Evolutionary conservation across 2,888 invertebrate genomes (phyloP).

Genomic region (Nemotelus pantherinus): DNA sequence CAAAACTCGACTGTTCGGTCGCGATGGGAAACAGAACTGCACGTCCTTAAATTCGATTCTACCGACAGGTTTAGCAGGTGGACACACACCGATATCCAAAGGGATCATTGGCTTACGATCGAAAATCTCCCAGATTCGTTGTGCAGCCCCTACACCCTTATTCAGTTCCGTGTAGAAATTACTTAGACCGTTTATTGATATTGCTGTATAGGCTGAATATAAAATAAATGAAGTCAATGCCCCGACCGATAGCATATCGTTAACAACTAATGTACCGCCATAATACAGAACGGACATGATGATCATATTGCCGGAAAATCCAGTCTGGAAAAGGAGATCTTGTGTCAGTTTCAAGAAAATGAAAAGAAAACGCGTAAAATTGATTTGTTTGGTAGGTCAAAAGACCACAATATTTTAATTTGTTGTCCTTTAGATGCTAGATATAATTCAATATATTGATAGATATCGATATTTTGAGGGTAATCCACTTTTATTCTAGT

Average conservation of each 20-base stretch:
- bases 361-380: background rate
- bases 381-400: no score
- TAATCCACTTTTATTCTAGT: no score
- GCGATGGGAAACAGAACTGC: constrained; percentile 76
- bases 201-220: constrained; percentile 93
- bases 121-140: constrained; percentile 88
- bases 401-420: no score
- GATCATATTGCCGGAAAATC: constrained; percentile 88
- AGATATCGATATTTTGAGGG: no score
- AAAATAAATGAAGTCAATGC: constrained; percentile 92
- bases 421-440: no score
- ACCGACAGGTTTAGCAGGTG: constrained; percentile 64
- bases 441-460: no score
- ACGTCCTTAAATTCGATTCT: constrained; percentile 80
- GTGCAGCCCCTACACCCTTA: constrained; percentile 91
- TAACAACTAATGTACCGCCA: constrained; percentile 88
- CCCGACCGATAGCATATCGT: constrained; percentile 81
- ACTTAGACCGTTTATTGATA: constrained; percentile 89
- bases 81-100: constrained; percentile 65
- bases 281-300: constrained; percentile 91
- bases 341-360: constrained; percentile 17
- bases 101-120: constrained; percentile 84
- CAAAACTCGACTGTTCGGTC: constrained; percentile 70
- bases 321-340: constrained; percentile 69
- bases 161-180: constrained; percentile 94